phyloP scores from a whole-genome alignment of 2,888 invertebrate species.

The Lithodes maja region DNA sequence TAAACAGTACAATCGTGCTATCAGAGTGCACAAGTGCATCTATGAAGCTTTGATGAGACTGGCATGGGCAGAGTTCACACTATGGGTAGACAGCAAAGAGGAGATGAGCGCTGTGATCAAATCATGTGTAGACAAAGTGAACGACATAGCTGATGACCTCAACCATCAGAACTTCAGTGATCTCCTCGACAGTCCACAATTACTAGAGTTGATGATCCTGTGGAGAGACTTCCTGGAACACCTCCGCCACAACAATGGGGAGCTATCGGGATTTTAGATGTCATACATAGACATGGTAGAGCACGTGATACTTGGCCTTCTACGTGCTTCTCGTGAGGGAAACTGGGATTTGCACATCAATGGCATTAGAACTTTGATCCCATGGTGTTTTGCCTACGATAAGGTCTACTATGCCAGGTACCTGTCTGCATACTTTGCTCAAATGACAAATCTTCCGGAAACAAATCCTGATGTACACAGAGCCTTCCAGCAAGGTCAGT shows the following conservation, averaged over 20 bases:
- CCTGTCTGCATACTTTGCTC: slow-evolving; percentile 25
- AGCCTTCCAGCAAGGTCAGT: background rate
- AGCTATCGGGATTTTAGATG: background rate
- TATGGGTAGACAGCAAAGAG: slow-evolving; percentile 29
- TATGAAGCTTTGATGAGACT: slow-evolving; percentile 42
- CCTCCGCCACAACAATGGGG: background rate
- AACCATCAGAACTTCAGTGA: background rate
- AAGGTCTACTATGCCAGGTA: slow-evolving; percentile 9
- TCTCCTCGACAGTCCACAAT: background rate
- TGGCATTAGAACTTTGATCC: slow-evolving; percentile 29
- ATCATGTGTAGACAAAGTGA: slow-evolving; percentile 23
- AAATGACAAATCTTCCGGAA: slow-evolving; percentile 10
- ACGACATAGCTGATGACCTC: background rate
- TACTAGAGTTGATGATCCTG: slow-evolving; percentile 5
- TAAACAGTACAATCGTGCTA: slow-evolving; percentile 20
- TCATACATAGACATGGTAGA: slow-evolving; percentile 11
- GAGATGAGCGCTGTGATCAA: slow-evolving; percentile 20
- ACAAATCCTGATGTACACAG: slow-evolving; percentile 24
- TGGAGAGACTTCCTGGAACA: background rate
- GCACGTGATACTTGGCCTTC: slow-evolving; percentile 3
- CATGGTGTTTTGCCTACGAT: slow-evolving; percentile 18
- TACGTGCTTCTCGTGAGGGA: slow-evolving; percentile 31
- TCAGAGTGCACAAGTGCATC: slow-evolving; percentile 22
- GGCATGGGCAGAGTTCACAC: slow-evolving; percentile 5
- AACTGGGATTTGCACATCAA: slow-evolving; percentile 25